These are phyloP conservation scores for Hemichromis elongatus DNA, from an alignment of 2,113 vertebrate species.

Conservation along the genomic window DNA sequence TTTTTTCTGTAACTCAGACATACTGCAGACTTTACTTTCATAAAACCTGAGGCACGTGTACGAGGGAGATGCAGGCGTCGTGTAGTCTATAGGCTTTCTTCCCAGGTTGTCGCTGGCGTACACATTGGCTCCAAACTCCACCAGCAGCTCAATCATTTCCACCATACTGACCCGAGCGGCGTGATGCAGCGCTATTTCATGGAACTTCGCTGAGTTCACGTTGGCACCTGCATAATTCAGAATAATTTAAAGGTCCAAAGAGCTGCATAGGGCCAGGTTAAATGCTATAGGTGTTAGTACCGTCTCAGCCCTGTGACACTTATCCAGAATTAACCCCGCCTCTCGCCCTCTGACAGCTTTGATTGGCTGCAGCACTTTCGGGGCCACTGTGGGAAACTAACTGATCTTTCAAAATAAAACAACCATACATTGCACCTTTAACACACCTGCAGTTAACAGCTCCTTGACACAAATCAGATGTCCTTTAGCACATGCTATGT, in stretches of 20 bases:
- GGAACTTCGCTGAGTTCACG: constrained; percentile 86
- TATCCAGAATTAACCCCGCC: not conserved
- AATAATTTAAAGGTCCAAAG: not conserved
- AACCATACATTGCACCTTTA: not conserved
- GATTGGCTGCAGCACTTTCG: not conserved
- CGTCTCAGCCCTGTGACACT: not conserved
- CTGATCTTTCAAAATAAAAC: not conserved
- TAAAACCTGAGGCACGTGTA: constrained; percentile 76
- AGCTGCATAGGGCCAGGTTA: not conserved
- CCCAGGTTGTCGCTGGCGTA: constrained; percentile 80
- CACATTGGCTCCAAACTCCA: constrained; percentile 85
- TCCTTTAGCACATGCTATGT: constrained; percentile 83
- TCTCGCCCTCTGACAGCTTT: not conserved
- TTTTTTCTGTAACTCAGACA: not conserved
- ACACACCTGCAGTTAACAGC: constrained; percentile 82
- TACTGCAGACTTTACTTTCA: constrained; percentile 71
- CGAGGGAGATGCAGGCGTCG: constrained; percentile 66
- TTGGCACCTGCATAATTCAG: constrained; percentile 75
- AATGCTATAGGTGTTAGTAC: not conserved
- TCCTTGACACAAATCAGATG: constrained; percentile 80
- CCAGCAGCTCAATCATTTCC: constrained; percentile 81
- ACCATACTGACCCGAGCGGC: constrained; percentile 78
- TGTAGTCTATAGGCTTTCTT: constrained; percentile 80
- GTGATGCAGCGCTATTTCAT: constrained; percentile 86
- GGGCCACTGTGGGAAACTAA: not conserved